These are phyloP conservation scores for Elachura formosa DNA, from an alignment of 2,113 vertebrate species.

Conservation along the genomic window DNA sequence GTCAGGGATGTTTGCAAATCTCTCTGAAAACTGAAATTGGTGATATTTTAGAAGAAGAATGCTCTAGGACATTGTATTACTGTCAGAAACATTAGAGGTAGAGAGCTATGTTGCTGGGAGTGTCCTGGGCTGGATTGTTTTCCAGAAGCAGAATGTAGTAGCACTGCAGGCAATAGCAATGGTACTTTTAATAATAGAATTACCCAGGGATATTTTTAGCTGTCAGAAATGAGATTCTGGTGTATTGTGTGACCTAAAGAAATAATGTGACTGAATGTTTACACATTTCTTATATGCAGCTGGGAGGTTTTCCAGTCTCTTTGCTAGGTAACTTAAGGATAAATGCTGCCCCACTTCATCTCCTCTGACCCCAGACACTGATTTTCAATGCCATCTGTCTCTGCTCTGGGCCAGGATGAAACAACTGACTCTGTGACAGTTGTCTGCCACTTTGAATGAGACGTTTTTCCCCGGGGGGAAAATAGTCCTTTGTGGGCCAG, in stretches of 20 bases:
- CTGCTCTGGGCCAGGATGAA: background rate
- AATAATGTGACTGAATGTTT: background rate
- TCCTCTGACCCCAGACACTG: background rate
- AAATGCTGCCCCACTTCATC: background rate
- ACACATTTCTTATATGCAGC: accelerated
- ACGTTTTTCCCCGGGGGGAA: background rate
- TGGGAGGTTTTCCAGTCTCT: background rate
- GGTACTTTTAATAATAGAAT: background rate
- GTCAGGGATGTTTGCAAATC: background rate
- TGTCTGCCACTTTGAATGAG: background rate
- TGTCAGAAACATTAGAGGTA: background rate
- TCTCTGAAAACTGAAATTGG: background rate
- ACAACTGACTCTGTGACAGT: background rate
- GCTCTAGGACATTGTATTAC: background rate
- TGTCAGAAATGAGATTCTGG: background rate
- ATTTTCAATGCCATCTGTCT: background rate
- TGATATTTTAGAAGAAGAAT: background rate
- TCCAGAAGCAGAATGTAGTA: background rate
- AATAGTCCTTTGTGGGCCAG: conserved; percentile 28
- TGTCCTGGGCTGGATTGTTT: background rate
- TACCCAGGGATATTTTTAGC: background rate
- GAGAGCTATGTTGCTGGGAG: background rate
- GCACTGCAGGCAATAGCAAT: background rate
- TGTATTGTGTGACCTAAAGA: background rate
- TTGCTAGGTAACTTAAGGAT: background rate